Base-by-base conservation (phyloP, 2,797 vertebrate genomes). In the Sciurus carolinensis region DNA sequence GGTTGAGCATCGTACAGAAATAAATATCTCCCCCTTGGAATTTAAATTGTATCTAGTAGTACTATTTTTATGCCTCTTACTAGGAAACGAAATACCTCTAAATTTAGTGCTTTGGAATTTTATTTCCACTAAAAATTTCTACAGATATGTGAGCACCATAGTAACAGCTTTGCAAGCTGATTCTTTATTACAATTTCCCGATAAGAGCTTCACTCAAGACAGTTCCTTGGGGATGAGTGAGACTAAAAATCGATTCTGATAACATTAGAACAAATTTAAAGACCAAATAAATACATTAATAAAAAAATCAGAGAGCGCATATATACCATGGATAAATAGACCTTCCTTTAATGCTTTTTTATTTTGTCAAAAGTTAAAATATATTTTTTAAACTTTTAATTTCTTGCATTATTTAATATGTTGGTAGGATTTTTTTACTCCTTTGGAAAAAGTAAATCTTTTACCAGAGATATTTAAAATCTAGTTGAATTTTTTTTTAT, bases 261-360 rank as follows among this genome's bases (percentile, higher is more conserved):
- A 98, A 98, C 97, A 98, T 98, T 98, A 98, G 98, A 98, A 97
- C 97, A 98, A 98, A 98, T 98, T 98, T 98, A 97, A 98, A 98
- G 97, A 97, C 95, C 80, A 92, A 91, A 94, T 62, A 10, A 24
- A 73, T 73, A 87, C 97, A 97, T 57, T 57, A 98, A 76, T 67
- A 91, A 91, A 94, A 93, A 97, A 97, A 95, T 93, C 85, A 71
- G 90, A 96, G 91, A 97, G 98, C 95, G 81, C 57, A 82, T 87
- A 79, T 50, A 90, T 90, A 57, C 91, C 94, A 83, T 96, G 95
- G 96, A 98, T 97, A 98, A 98, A 98, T 90, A 98, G 52, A 90
- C 67, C 91, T 97, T 97, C 87, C 95, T 62, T 91, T 59, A 76
- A 14, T 62, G 54, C 36, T 22, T 2, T 7, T 95, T 92, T 67